These are phyloP conservation scores for Oeneis ivallda DNA, from an alignment of 2,888 invertebrate species.

Conservation along the genomic window DNA sequence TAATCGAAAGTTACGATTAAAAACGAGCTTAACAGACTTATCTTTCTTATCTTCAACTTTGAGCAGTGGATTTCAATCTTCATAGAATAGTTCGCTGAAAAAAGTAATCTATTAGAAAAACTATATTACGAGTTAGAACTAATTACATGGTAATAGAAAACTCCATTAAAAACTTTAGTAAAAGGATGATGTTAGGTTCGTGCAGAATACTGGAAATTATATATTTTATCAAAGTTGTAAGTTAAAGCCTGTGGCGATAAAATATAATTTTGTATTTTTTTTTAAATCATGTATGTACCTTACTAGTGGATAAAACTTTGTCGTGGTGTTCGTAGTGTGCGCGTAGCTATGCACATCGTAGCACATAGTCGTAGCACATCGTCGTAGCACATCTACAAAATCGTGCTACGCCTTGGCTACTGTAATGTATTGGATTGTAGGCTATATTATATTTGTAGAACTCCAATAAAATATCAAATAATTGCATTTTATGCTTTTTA, in stretches of 20 bases:
- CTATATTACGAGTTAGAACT: too few species aligned
- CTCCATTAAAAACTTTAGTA: constrained; percentile 11
- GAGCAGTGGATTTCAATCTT: not conserved
- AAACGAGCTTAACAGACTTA: not conserved
- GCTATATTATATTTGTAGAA: too few species aligned
- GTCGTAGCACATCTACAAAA: not conserved
- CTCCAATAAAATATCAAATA: too few species aligned
- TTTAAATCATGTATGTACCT: too few species aligned
- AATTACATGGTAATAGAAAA: not conserved
- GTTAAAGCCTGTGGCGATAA: too few species aligned
- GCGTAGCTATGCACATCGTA: not conserved
- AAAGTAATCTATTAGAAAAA: constrained; percentile 2
- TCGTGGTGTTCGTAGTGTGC: too few species aligned
- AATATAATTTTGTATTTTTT: not conserved
- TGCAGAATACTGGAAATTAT: not conserved
- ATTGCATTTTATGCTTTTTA: too few species aligned
- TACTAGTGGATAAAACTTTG: too few species aligned
- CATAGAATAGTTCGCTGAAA: not conserved
- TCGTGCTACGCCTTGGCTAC: not conserved
- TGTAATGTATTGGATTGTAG: not conserved
- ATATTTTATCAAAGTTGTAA: not conserved
- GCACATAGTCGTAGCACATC: not conserved
- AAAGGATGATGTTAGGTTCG: not conserved
- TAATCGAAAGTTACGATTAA: too few species aligned
- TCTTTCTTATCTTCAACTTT: not conserved